Conservation (phyloP, 2,113 vertebrate species). For the Athene cunicularia region DNA sequence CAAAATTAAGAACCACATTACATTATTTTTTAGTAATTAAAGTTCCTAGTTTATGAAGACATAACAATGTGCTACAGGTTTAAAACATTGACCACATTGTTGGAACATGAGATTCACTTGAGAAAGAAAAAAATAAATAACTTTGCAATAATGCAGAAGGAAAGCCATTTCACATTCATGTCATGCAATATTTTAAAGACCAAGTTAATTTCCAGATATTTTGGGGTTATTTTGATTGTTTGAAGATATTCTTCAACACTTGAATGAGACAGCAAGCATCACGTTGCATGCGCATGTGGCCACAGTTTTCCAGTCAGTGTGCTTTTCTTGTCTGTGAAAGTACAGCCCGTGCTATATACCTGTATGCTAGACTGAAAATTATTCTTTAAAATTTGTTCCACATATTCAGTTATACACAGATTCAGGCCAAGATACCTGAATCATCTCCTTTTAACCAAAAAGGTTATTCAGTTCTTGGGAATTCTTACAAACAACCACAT, state of each 20-base stretch:
- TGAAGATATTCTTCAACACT: not conserved
- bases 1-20: not conserved
- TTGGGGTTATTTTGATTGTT: not conserved
- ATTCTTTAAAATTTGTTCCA: not conserved
- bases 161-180: not conserved
- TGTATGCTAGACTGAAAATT: not conserved
- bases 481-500: not conserved
- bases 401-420: not conserved
- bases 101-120: not conserved
- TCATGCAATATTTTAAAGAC: not conserved
- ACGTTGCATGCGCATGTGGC: fast-evolving
- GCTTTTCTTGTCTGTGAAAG: not conserved
- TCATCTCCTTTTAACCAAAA: not conserved
- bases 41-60: not conserved
- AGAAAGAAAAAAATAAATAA: conserved; percentile 13
- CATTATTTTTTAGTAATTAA: not conserved
- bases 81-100: not conserved
- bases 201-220: not conserved
- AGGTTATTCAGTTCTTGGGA: not conserved
- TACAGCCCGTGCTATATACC: fast-evolving
- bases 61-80: not conserved
- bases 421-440: not conserved
- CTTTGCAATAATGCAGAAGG: not conserved
- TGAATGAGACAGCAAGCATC: not conserved
- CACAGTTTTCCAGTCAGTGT: not conserved